phyloP scores from a whole-genome alignment of 2,888 invertebrate genomes.

The Clistopyga incitator region DNA sequence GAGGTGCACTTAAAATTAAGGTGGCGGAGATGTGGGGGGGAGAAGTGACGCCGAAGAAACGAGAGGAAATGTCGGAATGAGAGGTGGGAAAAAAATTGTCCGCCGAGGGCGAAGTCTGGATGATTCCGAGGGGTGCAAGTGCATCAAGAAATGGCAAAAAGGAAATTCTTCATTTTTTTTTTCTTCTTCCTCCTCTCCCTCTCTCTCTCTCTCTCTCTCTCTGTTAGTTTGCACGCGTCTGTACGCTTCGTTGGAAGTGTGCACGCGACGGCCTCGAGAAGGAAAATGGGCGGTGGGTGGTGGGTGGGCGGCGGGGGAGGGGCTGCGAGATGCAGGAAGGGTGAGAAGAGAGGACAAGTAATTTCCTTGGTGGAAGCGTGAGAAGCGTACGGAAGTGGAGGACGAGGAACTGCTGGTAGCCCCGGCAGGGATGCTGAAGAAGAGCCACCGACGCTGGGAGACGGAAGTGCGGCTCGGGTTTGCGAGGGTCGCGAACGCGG shows the following conservation, averaged over 20 bases:
- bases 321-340: slow-evolving; percentile 57
- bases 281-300: slow-evolving; percentile 52
- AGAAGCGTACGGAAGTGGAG: slow-evolving; percentile 81
- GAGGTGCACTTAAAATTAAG: slow-evolving; percentile 62
- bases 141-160: slow-evolving; percentile 55
- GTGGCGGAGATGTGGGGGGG: slow-evolving; percentile 12
- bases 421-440: slow-evolving; percentile 37
- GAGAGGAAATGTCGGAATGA: slow-evolving; percentile 35
- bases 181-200: too few species aligned
- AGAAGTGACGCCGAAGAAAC: slow-evolving; percentile 51
- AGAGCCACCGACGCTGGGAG: slow-evolving; percentile 25
- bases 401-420: slow-evolving; percentile 50
- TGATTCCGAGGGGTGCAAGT: slow-evolving; percentile 42
- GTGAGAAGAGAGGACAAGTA: slow-evolving; percentile 80
- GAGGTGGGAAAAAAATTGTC: slow-evolving; percentile 25
- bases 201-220: slow-evolving; percentile 8
- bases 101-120: slow-evolving; percentile 13
- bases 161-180: too few species aligned
- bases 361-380: slow-evolving; percentile 83
- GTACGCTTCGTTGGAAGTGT: slow-evolving; percentile 26
- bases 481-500: background rate
- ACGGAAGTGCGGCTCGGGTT: slow-evolving; percentile 43
- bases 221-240: slow-evolving; percentile 31
- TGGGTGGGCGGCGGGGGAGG: too few species aligned
- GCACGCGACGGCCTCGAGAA: slow-evolving; percentile 43